Evolutionary conservation across 2,113 vertebrate genomes (phyloP), one percentile per base, ranked within the genome.

Genomic region (Sapajus apella): DNA sequence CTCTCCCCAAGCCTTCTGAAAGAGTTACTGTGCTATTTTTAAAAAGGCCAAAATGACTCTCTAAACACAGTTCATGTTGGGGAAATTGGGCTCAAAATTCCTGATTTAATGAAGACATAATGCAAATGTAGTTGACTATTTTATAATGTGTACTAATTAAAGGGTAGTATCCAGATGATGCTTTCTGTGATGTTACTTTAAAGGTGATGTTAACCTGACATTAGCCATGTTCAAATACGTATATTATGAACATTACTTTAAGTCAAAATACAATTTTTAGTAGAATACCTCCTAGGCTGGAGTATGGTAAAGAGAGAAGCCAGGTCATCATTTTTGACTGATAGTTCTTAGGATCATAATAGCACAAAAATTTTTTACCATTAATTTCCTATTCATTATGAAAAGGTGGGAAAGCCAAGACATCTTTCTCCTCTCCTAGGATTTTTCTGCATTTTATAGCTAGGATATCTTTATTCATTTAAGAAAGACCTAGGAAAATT

Each of bases 61-160:
- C 30, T 68, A 81, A 93, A 73, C 32, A 73, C 18, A 87, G 23
- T 16, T 83, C 55, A 64, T 45, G 52, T 17, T 70, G 43, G 61
- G 43, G 7, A 93, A 94, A 96, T 70, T 40, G 87, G 27, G 3
- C 32, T 81, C 20, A 77, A 72, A 64, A 61, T 90, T 92, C 23
- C 75, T 91, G 20, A 89, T 85, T 92, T 70, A 73, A 61, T 80
- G 30, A 94, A 93, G 88, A 95, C 50, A 68, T 58, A 92, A 90
- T 75, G 17, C 6, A 81, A 82, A 93, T 94, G 12, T 43, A 50
- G 18, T 79, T 94, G 94, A 89, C 27, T 94, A 79, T 58, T 91
- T 96, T 91, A 89, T 18, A 76, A 55, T 73, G 18, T 92, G 61
- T 96, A 84, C 75, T 79, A 45, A 64, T 35, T 76, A 21, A 93